Evolutionary conservation across 2,113 vertebrate species (phyloP).

Genomic region (Macheiramphus alcinus): DNA sequence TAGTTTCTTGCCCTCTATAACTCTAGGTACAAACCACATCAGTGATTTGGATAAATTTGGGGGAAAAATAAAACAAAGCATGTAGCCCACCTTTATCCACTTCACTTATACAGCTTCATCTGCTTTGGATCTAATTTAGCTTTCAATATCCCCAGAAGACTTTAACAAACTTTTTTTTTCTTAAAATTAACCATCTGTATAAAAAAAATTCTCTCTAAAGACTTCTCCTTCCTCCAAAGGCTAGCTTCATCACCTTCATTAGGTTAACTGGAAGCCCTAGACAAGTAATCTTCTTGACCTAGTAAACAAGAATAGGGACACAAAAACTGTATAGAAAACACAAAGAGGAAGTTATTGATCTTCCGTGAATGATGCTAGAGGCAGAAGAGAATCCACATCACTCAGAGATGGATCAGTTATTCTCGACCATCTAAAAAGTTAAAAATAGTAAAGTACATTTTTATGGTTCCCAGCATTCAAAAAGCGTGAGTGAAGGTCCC

Average conservation of each 20-base stretch:
- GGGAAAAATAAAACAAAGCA: rapidly evolving
- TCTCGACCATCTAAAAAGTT: neutral
- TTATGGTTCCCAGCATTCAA: neutral
- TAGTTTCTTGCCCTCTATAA: neutral
- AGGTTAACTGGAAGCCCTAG: neutral
- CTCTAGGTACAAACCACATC: neutral
- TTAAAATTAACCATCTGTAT: neutral
- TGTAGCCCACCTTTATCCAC: neutral
- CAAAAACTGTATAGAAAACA: neutral
- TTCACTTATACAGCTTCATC: neutral
- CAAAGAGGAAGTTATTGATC: neutral
- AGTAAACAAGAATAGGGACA: neutral
- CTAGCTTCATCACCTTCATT: neutral
- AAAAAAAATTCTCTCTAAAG: neutral
- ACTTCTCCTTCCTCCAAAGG: neutral
- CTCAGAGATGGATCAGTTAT: neutral
- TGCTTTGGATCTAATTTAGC: neutral
- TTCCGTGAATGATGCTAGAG: neutral
- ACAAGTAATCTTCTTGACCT: neutral
- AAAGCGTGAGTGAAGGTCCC: neutral
- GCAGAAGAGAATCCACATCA: neutral
- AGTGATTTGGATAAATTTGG: neutral
- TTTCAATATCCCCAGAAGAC: neutral
- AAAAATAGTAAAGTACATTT: neutral
- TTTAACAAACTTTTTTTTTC: neutral